Conservation (phyloP, 2,888 invertebrate species). For the Xestia ashworthii region DNA sequence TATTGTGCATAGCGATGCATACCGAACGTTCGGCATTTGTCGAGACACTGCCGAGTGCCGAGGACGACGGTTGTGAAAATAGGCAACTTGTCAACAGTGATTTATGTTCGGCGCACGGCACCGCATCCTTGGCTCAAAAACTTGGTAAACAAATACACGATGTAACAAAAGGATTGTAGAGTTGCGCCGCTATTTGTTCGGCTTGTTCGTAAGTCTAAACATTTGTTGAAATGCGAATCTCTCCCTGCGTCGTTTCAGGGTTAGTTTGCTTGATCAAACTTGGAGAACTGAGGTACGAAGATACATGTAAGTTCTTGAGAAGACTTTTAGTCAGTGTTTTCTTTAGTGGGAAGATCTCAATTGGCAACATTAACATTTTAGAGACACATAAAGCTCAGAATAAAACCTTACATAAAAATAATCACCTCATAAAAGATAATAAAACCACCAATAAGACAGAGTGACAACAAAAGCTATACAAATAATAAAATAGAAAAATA, state of each 20-base stretch:
- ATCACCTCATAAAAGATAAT: slow-evolving; percentile 32
- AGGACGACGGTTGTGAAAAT: slow-evolving; percentile 77
- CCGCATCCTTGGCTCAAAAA: slow-evolving; percentile 74
- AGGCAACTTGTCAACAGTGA: slow-evolving; percentile 74
- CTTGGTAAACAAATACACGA: slow-evolving; percentile 68
- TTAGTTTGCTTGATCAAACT: slow-evolving; percentile 54
- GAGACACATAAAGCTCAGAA: not conserved
- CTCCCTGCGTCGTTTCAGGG: slow-evolving; percentile 41
- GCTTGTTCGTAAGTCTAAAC: slow-evolving; percentile 65
- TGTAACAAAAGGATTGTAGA: slow-evolving; percentile 67
- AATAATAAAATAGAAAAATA: slow-evolving; percentile 54
- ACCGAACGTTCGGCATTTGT: slow-evolving; percentile 67
- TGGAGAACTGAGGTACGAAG: slow-evolving; percentile 5
- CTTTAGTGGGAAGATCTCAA: slow-evolving; percentile 2
- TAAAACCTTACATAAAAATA: not conserved
- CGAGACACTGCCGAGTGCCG: slow-evolving; percentile 64
- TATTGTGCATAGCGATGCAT: slow-evolving; percentile 74
- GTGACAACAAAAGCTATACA: slow-evolving; percentile 37
- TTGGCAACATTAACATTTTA: not conserved
- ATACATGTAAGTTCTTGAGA: slow-evolving; percentile 10
- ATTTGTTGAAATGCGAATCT: slow-evolving; percentile 63
- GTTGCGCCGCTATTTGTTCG: slow-evolving; percentile 65
- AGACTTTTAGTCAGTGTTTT: slow-evolving; percentile 14
- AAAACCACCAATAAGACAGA: slow-evolving; percentile 32
- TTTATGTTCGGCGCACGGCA: slow-evolving; percentile 71